Evolutionary conservation across 2,888 invertebrate genomes (phyloP).

Genomic region (Ecliptopera silaceata): DNA sequence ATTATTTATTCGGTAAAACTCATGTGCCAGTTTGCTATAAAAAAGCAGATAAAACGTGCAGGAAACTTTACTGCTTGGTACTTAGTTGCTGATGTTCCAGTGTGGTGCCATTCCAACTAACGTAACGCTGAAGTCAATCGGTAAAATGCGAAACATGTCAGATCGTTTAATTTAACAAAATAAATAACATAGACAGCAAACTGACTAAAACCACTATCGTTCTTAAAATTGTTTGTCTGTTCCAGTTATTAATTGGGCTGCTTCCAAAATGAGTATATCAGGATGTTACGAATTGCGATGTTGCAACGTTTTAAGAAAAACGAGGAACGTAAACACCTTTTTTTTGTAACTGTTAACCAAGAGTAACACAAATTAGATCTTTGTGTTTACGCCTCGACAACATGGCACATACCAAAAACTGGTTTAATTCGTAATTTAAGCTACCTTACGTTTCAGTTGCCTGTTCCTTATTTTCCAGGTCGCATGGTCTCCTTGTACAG

Average conservation of each 20-base stretch:
- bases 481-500: slow-evolving; percentile 1
- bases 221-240: slow-evolving; percentile 40
- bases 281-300: slow-evolving; percentile 19
- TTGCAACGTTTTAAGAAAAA: slow-evolving; percentile 15
- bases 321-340: neutral
- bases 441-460: neutral
- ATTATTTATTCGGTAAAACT: too few relatives aligned
- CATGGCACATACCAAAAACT: neutral
- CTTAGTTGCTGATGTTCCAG: too few relatives aligned
- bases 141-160: slow-evolving; percentile 13
- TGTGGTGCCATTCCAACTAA: too few relatives aligned
- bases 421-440: neutral
- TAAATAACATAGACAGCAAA: slow-evolving; percentile 23
- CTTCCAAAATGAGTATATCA: slow-evolving; percentile 24
- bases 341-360: neutral
- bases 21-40: too few relatives aligned
- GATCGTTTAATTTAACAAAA: slow-evolving; percentile 1
- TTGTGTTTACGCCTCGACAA: neutral
- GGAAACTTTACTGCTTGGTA: too few relatives aligned
- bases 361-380: neutral
- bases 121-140: too few relatives aligned
- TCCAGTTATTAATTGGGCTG: slow-evolving; percentile 40
- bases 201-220: slow-evolving; percentile 27
- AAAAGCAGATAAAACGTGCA: too few relatives aligned
- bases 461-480: neutral